phyloP scores from a whole-genome alignment of 2,797 vertebrate genomes.

The Lindbergichthys nudifrons region DNA sequence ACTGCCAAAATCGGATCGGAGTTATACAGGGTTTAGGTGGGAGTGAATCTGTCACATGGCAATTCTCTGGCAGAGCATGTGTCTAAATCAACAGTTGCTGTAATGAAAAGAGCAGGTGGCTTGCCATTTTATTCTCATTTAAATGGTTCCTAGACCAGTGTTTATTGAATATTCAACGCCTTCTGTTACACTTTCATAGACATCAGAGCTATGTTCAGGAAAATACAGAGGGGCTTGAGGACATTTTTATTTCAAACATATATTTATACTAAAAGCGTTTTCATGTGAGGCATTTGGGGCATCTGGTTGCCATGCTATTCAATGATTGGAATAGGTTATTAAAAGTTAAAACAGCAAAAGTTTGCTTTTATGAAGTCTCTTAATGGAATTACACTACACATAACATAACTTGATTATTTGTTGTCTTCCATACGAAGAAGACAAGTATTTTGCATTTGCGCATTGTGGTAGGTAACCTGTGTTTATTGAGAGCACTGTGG shows the following conservation, averaged over 20 bases:
- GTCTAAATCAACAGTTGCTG: slow-evolving; percentile 73
- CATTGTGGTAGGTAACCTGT: slow-evolving; percentile 46
- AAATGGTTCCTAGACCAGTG: slow-evolving; percentile 68
- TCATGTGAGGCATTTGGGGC: slow-evolving; percentile 17
- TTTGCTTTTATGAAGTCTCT: slow-evolving; percentile 40
- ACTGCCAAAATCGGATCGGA: slow-evolving; percentile 51
- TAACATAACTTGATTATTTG: slow-evolving; percentile 40
- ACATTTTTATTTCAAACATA: slow-evolving; percentile 41
- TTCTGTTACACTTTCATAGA: slow-evolving; percentile 66
- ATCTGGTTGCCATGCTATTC: slow-evolving; percentile 17
- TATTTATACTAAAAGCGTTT: slow-evolving; percentile 49
- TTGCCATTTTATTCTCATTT: slow-evolving; percentile 80
- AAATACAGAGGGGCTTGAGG: slow-evolving; percentile 40
- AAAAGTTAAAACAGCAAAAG: slow-evolving; percentile 35
- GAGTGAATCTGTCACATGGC: slow-evolving; percentile 69
- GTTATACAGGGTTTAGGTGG: slow-evolving; percentile 64
- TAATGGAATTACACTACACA: slow-evolving; percentile 32
- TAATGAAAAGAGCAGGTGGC: slow-evolving; percentile 81
- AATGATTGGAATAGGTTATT: slow-evolving; percentile 13
- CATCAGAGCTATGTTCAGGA: slow-evolving; percentile 45
- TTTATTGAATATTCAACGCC: slow-evolving; percentile 79
- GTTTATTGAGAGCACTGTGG: slow-evolving; percentile 31
- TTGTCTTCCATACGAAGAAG: slow-evolving; percentile 24
- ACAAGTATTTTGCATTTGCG: slow-evolving; percentile 74
- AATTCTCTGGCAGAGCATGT: slow-evolving; percentile 62